These are phyloP conservation scores for Ceratosolen solmsi DNA, from an alignment of 1,140 invertebrate genomes.

Conservation along the genomic window DNA sequence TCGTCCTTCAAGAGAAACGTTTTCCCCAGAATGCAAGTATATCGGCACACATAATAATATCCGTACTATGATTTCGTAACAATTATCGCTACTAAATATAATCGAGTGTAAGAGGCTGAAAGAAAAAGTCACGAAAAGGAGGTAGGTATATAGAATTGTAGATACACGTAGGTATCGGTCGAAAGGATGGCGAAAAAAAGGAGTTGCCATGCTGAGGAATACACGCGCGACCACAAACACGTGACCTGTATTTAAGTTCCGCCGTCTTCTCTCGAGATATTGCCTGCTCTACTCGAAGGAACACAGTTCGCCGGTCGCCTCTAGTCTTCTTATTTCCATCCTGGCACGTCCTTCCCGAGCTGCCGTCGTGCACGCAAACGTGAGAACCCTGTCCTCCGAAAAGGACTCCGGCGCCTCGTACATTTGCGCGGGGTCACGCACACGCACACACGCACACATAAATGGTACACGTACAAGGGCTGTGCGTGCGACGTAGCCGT, in stretches of 20 bases:
- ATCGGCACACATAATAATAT: background rate
- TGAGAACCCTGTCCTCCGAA: constrained; percentile 55
- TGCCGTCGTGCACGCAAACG: constrained; percentile 56
- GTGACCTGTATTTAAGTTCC: constrained; percentile 62
- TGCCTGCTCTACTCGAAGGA: constrained; percentile 19
- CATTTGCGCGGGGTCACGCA: background rate
- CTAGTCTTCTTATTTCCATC: constrained; percentile 35
- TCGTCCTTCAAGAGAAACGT: constrained; percentile 23
- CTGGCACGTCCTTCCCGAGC: constrained; percentile 14
- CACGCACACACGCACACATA: background rate
- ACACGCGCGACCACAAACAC: constrained; percentile 50
- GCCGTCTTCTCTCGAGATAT: constrained; percentile 13
- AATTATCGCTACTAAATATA: constrained; percentile 48
- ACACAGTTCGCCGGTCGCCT: constrained; percentile 10
- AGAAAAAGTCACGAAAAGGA: constrained; percentile 46
- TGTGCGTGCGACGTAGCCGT: background rate
- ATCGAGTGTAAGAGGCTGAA: constrained; percentile 38
- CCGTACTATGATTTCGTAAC: constrained; percentile 27
- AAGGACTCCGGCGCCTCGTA: constrained; percentile 1
- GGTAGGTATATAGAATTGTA: constrained; percentile 23
- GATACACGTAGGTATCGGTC: constrained; percentile 29
- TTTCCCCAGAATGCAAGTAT: constrained; percentile 32
- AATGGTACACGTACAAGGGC: no score
- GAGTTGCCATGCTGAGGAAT: background rate
- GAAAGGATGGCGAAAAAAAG: background rate